A percentile compares a stretch with the other conserved stretches of the same genome.
These are phyloP conservation scores for Achatina immaculata DNA, from an alignment of 1,140 invertebrate genomes.

Conservation along the genomic window DNA sequence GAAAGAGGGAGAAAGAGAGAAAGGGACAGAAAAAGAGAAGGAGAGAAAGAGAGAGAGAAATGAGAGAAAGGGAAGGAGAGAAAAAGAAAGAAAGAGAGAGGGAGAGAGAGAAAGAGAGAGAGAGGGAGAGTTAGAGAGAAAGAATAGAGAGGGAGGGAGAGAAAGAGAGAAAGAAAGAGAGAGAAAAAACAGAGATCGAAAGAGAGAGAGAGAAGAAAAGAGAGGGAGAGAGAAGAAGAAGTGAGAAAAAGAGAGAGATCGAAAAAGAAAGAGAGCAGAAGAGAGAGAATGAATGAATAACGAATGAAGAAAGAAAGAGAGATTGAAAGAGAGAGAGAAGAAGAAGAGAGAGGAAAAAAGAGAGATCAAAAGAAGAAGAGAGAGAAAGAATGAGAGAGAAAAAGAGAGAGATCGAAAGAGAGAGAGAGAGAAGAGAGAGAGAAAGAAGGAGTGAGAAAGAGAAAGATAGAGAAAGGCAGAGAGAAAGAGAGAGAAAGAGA, in stretches of 20 bases:
- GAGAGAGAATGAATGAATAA: not conserved
- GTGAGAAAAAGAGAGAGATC: not conserved
- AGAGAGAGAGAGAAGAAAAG: constrained; percentile 15
- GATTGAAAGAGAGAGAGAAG: not conserved
- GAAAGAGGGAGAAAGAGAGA: not conserved
- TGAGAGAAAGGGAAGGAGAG: not conserved
- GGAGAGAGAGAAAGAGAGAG: not conserved
- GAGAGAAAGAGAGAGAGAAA: constrained; percentile 18
- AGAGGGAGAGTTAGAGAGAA: constrained; percentile 24
- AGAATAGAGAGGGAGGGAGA: constrained; percentile 7
- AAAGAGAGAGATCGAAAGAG: not conserved
- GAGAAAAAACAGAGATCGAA: not conserved
- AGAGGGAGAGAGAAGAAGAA: constrained; percentile 20
- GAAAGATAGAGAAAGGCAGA: not conserved
- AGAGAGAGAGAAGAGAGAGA: not conserved
- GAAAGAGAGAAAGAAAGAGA: not conserved
- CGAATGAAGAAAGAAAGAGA: not conserved
- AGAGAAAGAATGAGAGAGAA: not conserved
- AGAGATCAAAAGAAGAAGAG: not conserved
- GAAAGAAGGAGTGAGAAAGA: not conserved
- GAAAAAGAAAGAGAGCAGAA: not conserved
- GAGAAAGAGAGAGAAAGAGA: not conserved
- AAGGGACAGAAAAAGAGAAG: not conserved
- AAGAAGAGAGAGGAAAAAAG: not conserved
- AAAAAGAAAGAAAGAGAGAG: not conserved